These are phyloP conservation scores for Elysia chlorotica DNA, from an alignment of 1,140 invertebrate genomes.

Conservation along the genomic window DNA sequence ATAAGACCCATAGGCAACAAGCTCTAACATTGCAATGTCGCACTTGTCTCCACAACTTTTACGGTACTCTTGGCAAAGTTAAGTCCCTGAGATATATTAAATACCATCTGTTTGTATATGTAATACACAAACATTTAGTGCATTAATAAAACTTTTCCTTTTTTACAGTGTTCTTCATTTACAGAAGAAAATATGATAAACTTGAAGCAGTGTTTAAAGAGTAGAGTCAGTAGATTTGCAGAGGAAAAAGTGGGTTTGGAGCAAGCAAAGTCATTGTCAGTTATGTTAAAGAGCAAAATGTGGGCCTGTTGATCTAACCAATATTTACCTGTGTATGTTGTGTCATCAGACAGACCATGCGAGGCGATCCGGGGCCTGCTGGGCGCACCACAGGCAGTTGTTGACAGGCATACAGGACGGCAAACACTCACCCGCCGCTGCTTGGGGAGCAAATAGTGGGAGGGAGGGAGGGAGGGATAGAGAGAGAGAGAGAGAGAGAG, in stretches of 20 bases:
- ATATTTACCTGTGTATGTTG: conserved; percentile 20
- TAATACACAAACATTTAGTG: neutral
- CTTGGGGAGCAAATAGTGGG: neutral
- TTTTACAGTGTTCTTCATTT: too few relatives aligned
- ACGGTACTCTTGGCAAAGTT: too few relatives aligned
- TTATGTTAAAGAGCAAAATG: too few relatives aligned
- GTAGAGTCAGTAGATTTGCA: neutral
- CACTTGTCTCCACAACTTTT: too few relatives aligned
- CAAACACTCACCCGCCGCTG: neutral
- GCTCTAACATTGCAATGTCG: too few relatives aligned
- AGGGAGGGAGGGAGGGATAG: neutral
- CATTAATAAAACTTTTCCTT: too few relatives aligned
- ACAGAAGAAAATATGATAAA: too few relatives aligned
- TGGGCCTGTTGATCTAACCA: conserved; percentile 18
- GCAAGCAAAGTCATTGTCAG: conserved; percentile 10
- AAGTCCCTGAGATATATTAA: too few relatives aligned
- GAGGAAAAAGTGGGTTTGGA: neutral
- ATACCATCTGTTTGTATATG: too few relatives aligned
- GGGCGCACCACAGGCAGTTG: too few relatives aligned
- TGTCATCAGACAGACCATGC: neutral
- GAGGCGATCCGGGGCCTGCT: neutral
- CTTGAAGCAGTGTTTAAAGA: neutral
- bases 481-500: neutral
- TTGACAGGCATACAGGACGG: neutral
- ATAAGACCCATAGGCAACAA: conserved; percentile 21